These are phyloP conservation scores for Erinaceus europaeus DNA, from an alignment of 2,113 vertebrate species.

Conservation along the genomic window DNA sequence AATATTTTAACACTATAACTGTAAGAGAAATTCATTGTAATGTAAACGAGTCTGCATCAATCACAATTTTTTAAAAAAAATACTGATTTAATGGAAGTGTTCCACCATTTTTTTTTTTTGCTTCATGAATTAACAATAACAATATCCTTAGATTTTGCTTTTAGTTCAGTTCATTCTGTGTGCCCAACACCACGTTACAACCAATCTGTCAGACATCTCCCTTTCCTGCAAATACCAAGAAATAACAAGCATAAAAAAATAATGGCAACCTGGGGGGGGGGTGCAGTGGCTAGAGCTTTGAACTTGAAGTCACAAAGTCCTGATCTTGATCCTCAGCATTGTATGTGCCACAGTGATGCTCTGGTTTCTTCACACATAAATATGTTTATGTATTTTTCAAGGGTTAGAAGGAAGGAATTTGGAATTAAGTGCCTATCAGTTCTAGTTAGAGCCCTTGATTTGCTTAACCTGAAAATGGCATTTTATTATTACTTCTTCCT, in stretches of 20 bases:
- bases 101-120: neutral
- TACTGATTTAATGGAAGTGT: neutral
- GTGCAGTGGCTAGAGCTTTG: too few relatives aligned
- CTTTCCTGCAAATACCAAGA: neutral
- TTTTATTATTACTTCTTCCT: neutral
- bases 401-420: neutral
- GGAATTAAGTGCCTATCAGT: neutral
- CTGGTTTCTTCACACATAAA: too few relatives aligned
- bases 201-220: neutral
- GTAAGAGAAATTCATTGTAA: neutral
- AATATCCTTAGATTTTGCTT: neutral
- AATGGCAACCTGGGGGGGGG: too few relatives aligned
- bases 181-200: neutral
- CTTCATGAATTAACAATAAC: constrained; percentile 13
- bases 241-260: neutral
- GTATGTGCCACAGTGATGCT: too few relatives aligned
- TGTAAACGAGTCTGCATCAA: neutral
- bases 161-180: neutral
- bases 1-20: neutral
- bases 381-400: too few relatives aligned
- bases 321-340: too few relatives aligned
- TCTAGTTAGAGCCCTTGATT: neutral
- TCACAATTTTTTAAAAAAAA: neutral
- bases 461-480: neutral
- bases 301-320: too few relatives aligned